These are phyloP conservation scores for Epizoanthus illoricatus DNA, from an alignment of 92 coral and sea anemone species.

Conservation along the genomic window DNA sequence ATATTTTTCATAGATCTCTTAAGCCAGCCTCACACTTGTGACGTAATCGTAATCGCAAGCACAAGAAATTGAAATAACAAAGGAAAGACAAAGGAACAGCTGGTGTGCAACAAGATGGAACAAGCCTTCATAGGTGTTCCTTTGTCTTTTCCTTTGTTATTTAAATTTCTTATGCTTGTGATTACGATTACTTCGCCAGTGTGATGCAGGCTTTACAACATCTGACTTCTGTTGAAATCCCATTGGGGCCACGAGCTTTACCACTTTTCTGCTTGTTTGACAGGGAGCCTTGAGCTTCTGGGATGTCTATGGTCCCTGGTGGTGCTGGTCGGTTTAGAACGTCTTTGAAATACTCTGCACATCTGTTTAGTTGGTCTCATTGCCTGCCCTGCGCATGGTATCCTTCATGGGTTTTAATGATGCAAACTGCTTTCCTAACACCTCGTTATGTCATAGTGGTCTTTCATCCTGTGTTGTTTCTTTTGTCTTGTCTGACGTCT, in stretches of 20 bases:
- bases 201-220: no score
- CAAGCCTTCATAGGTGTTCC: no score
- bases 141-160: no score
- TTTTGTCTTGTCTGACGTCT: background rate
- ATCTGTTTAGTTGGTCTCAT: background rate
- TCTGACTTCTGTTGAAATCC: background rate
- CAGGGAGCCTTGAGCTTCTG: background rate
- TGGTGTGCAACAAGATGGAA: no score
- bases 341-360: constrained; percentile 1
- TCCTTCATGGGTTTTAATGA: constrained; percentile 13
- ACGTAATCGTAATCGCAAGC: no score
- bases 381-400: background rate
- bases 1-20: background rate
- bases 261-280: constrained; percentile 7
- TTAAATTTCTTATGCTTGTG: no score
- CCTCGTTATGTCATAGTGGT: background rate
- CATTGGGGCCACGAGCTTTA: background rate
- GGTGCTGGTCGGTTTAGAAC: background rate
- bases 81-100: no score
- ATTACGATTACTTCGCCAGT: no score
- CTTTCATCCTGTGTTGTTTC: constrained; percentile 20
- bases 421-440: background rate
- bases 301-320: background rate
- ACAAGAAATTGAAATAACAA: no score
- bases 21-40: no score